Evolutionary conservation across 2,113 vertebrate species (phyloP), one percentile per base, ranked within the genome.

Genomic region (Spheniscus mendiculus): DNA sequence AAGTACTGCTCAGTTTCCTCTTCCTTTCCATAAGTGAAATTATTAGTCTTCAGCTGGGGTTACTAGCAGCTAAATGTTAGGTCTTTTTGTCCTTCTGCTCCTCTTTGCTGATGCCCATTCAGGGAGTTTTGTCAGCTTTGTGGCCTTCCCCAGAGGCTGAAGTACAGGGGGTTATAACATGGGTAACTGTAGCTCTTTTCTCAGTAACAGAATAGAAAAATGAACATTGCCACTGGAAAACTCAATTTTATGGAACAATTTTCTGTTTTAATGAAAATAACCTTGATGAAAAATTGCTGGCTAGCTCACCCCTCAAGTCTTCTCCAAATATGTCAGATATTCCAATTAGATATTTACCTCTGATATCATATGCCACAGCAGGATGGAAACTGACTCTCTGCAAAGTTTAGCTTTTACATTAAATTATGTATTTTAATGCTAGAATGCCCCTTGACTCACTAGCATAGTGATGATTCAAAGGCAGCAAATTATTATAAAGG

Each of bases 201-300:
- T 69, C 30, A 38, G 38, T 42, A 74, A 63, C 4, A 81, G 44
- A 88, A 77, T 5, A 84, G 42, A 79, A 82, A 91, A 89, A 27
- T 61, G 13, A 93, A 87, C 34, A 82, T 30, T 72, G 19, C 29
- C 42, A 89, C n/a, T 79, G 74, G 58, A 91, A 96, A 88, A 77
- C 8, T 70, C 29, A 80, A 27, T 80, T 90, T 67, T 47, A 69
- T 65, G 30, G 36, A 89, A 73, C 7, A 81, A n/a, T 52, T 92
- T 93, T 94, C 74, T 93, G 12, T 70, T 94, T 66, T 65, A 49
- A 77, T 93, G 36, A 56, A 90, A 96, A 85, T 72, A 72, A 76
- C 19, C 19, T 74, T 71, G 30, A 67, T 77, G 34, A 90, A 87
- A 93, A 73, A 58, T 42, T 80, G 3, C 32, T 59, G 17, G 19